Evolutionary conservation across 2,888 invertebrate genomes (phyloP), one percentile per base, ranked within the genome.

Genomic region (Drosophila sordidapex): DNA sequence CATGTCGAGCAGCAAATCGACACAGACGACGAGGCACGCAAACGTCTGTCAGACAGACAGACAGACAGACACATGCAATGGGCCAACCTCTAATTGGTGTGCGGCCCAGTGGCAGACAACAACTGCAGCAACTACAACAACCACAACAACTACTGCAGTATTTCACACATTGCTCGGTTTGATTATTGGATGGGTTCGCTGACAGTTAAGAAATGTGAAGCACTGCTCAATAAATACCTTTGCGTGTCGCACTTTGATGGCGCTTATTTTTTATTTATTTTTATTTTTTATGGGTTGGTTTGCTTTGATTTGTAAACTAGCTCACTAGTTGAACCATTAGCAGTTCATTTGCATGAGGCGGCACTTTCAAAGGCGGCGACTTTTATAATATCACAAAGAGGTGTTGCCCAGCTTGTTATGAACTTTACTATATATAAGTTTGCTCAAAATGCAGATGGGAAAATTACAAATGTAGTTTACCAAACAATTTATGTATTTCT

Each of bases 151-250:
- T 46, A 46, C 40, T 59, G 51, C 56, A 71, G 35, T 60, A 72
- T 59, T 70, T 67, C 77, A 75, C 77, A 79, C 71, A 61, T 75
- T 49, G 56, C 43, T 33, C 60, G 38, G 38, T 43, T 62, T 71
- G 72, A 76, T 72, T 59, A 59, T 76, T 65, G 62, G 81, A 71
- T 64, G 56, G 65, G 60, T 67, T 71, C 54, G 76, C 64, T 61
- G 66, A 71, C 76, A 80, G 71, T 61, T 80, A 57, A 51, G 58
- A 59, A 71, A 66, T 71, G 60, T 64, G 51, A 71, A 59, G 76
- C 71, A 52, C 63, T 53, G 60, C 57, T 48, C 54, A 68, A 46
- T 64, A 66, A 79, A 62, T 75, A 60, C 52, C 70, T 70, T 74
- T 60, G 79, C 79, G 70, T 79, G 70, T 61, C 61, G 53, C 48